Evolutionary conservation across 2,888 invertebrate genomes (phyloP).

Genomic region (Melolontha melolontha): DNA sequence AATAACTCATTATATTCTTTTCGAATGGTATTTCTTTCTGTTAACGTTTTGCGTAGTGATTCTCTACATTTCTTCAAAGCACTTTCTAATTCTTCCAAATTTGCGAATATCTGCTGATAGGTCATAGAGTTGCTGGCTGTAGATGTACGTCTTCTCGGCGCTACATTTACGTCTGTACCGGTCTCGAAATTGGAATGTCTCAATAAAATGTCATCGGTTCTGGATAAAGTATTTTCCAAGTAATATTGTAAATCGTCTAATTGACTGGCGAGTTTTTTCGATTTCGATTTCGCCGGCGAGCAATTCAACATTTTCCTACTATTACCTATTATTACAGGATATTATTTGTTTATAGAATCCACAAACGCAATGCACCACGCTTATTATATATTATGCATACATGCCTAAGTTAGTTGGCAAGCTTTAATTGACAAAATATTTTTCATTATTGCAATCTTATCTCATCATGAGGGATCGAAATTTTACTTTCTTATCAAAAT

Average conservation of each 20-base stretch:
- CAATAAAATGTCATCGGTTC: slow-evolving; percentile 38
- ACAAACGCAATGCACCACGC: background rate
- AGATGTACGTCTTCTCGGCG: slow-evolving; percentile 16
- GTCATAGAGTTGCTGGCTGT: slow-evolving; percentile 10
- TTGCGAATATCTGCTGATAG: slow-evolving; percentile 30
- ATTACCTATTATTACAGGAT: too few species aligned
- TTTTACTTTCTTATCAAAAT: too few species aligned
- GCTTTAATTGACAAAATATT: too few species aligned
- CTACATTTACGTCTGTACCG: slow-evolving; percentile 31
- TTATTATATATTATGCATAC: background rate
- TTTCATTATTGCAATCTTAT: too few species aligned
- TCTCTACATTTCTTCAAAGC: slow-evolving; percentile 27
- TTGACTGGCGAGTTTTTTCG: slow-evolving; percentile 16
- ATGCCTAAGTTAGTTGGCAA: too few species aligned
- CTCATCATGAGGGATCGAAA: too few species aligned
- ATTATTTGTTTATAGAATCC: slow-evolving; percentile 19
- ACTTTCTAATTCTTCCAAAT: slow-evolving; percentile 31
- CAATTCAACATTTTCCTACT: slow-evolving; percentile 32
- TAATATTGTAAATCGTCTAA: slow-evolving; percentile 39
- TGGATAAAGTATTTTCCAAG: slow-evolving; percentile 31
- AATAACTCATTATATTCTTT: slow-evolving; percentile 31
- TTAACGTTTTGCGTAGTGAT: slow-evolving; percentile 18
- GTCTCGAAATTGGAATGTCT: slow-evolving; percentile 27
- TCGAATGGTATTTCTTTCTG: slow-evolving; percentile 13
- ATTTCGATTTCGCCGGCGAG: slow-evolving; percentile 24